These are phyloP conservation scores for Hydropsyche tenuis DNA, from an alignment of 1,140 invertebrate genomes.

Conservation along the genomic window DNA sequence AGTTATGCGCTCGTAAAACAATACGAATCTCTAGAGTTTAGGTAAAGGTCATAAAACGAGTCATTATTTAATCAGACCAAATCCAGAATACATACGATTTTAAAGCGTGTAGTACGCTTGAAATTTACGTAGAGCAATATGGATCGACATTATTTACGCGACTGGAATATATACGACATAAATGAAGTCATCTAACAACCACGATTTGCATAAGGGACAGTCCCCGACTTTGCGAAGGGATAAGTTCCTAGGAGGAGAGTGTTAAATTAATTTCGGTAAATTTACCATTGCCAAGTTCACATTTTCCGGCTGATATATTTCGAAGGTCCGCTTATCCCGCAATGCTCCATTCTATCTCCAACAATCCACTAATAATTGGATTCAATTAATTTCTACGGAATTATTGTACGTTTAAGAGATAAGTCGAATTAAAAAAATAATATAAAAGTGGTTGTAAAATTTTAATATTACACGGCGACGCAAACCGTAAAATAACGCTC, in stretches of 20 bases:
- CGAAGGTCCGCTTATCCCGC: too few species aligned
- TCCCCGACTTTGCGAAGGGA: background rate
- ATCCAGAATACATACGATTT: too few species aligned
- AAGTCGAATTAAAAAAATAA: constrained; percentile 1
- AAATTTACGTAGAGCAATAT: background rate
- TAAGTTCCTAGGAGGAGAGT: background rate
- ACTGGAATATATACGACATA: background rate
- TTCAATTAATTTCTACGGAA: background rate
- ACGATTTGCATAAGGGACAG: constrained; percentile 20
- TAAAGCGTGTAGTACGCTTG: background rate
- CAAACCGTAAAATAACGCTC: constrained; percentile 15
- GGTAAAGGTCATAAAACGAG: too few species aligned
- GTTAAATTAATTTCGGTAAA: constrained; percentile 5
- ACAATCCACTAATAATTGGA: too few species aligned
- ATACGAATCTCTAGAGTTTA: too few species aligned
- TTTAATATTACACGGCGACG: constrained; percentile 14
- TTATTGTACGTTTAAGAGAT: background rate
- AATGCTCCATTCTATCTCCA: too few species aligned
- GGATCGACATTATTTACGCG: constrained; percentile 3
- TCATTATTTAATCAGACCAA: too few species aligned
- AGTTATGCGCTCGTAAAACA: too few species aligned
- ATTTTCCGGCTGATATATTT: too few species aligned
- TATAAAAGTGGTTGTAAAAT: background rate
- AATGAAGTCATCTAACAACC: background rate
- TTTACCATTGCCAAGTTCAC: background rate